Conservation (phyloP, 2,113 vertebrate species). For the Calyptommatus sinebrachiatus region DNA sequence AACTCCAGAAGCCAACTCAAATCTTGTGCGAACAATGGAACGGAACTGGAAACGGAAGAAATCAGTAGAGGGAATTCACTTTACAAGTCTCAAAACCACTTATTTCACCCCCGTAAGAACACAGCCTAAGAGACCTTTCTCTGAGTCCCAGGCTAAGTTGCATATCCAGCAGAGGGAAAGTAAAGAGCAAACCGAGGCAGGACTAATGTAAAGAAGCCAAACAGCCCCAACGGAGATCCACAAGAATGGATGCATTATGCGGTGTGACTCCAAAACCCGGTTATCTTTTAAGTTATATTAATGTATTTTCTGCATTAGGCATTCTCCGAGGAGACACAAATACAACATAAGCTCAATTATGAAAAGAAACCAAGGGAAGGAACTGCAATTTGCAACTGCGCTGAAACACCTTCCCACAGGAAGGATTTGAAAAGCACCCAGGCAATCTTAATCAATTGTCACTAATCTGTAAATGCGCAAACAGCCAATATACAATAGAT, state of each 20-base stretch:
- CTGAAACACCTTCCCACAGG: conserved; percentile 41
- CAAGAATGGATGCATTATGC: background rate
- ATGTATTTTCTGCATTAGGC: background rate
- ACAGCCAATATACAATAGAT: conserved; percentile 17
- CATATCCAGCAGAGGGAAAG: background rate
- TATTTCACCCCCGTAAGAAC: too few relatives aligned
- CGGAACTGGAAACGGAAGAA: too few relatives aligned
- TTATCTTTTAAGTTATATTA: background rate
- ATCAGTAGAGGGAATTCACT: too few relatives aligned
- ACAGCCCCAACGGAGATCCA: background rate
- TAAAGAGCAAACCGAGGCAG: background rate
- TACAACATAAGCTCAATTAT: conserved; percentile 39
- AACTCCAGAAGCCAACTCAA: too few relatives aligned
- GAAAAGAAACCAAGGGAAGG: conserved; percentile 34
- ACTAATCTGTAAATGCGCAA: conserved; percentile 16
- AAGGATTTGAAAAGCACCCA: conserved; percentile 38
- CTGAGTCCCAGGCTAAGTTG: background rate
- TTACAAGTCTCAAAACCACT: too few relatives aligned
- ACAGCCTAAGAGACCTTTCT: background rate
- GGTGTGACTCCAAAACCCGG: background rate
- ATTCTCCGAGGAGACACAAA: conserved; percentile 27
- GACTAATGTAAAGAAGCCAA: background rate
- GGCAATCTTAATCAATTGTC: conserved; percentile 23
- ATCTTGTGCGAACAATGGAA: too few relatives aligned
- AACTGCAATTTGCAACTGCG: conserved; percentile 36